Percentiles rank a stretch among this genome's conserved stretches.
These are phyloP conservation scores for Caenorhabditis sp. DNA, from an alignment of 2,888 invertebrate species.

Conservation along the genomic window DNA sequence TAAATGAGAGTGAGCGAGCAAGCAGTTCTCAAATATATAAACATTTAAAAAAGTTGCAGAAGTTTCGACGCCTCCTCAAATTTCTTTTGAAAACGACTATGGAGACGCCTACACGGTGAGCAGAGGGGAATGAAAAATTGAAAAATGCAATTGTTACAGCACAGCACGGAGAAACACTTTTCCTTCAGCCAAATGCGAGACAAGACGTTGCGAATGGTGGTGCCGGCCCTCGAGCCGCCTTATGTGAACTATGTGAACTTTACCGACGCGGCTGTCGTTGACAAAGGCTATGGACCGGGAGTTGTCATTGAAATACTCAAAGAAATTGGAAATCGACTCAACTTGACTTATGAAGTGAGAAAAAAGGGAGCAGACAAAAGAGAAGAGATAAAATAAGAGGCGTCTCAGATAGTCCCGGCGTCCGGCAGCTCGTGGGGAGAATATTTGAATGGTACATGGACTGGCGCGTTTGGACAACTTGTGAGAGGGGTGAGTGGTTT, in stretches of 20 bases:
- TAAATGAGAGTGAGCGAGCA: constrained; percentile 56
- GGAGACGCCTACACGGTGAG: constrained; percentile 54
- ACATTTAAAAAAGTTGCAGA: constrained; percentile 26
- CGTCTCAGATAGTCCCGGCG: constrained; percentile 50
- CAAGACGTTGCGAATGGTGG: constrained; percentile 61
- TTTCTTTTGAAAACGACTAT: constrained; percentile 44
- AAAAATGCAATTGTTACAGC: constrained; percentile 40
- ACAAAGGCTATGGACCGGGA: constrained; percentile 74
- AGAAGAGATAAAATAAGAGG: neutral
- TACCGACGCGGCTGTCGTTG: constrained; percentile 62
- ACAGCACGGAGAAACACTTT: constrained; percentile 50
- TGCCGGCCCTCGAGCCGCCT: constrained; percentile 70
- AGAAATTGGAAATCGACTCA: constrained; percentile 67
- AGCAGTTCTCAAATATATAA: neutral
- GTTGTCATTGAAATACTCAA: constrained; percentile 76
- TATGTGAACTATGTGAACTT: constrained; percentile 77
- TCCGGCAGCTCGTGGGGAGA: constrained; percentile 62
- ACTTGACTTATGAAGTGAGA: constrained; percentile 71
- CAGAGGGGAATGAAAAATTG: neutral
- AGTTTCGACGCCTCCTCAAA: constrained; percentile 39
- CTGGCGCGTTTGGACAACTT: constrained; percentile 71
- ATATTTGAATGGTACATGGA: constrained; percentile 70
- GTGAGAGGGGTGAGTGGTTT: constrained; percentile 57
- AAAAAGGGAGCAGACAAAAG: neutral
- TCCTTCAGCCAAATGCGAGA: constrained; percentile 24